Base-by-base conservation (phyloP, 2,888 invertebrate species). In the Pterostichus madidus region DNA sequence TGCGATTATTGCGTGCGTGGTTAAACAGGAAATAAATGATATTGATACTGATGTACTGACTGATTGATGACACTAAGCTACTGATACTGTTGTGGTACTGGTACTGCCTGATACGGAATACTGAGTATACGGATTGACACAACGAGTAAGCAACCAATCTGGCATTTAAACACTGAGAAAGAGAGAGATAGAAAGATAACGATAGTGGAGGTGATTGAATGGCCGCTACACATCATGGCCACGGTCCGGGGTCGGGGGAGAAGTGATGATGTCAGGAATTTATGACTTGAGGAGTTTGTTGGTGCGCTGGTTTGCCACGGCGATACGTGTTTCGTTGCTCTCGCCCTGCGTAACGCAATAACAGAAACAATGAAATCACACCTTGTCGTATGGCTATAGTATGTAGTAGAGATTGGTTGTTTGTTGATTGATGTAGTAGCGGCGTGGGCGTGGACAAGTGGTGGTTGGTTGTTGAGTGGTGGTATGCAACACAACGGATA, bases 291-390 rank as follows among this genome's bases (percentile, higher is more conserved):
- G 95, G 90, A 99, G 95, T 92, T 98, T 98, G 93, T 97, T 97
- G 90, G 98, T 98, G 89, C 98, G 95, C 92, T 98, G 97, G 93
- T 99, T 99, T 89, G 98, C 98, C 91, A 97, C 96, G 90, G 95
- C 95, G 93, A 98, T 98, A 93, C 98, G 96, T 89, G 96, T 95
- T 93, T 98, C 97, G 93, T 98, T 98, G 89, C 98, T 96, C 92
- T 96, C 95, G 87, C 95, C 96, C 94, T 95, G 93, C 76, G 71
- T 76, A 83, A 80, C 83, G 83, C 83, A 88, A 88, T 88, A 89
- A 89, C 87, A 88, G 87, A 89, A 86, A 88, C 53, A 79, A 77
- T 83, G 68, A 83, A 64, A 83, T 64, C 24, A 77, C 64, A 83
- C 61, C 31, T 73, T 77, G n/a, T 32, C 11, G 49, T 64, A 52